Percentiles rank a stretch among this genome's conserved stretches.
Conservation (phyloP, 2,888 invertebrate genomes). For the Zele albiditarsus region DNA sequence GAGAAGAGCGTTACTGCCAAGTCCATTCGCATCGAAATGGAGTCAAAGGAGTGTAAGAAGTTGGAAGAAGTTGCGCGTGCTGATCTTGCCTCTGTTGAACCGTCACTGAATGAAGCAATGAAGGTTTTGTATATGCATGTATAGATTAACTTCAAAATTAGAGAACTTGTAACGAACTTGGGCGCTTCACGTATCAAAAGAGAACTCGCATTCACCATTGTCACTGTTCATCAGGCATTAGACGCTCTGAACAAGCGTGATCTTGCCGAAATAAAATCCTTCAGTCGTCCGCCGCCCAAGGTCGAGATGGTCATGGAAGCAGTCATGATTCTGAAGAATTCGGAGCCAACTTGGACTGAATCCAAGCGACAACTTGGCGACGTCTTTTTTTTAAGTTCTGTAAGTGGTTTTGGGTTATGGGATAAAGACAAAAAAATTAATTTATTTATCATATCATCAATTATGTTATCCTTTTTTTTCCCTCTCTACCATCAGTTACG, state of each 20-base stretch:
- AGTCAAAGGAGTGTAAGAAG: slow-evolving; percentile 86
- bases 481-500: slow-evolving; percentile 75
- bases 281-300: slow-evolving; percentile 88
- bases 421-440: slow-evolving; percentile 6
- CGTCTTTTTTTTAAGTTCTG: slow-evolving; percentile 82
- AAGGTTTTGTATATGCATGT: slow-evolving; percentile 65
- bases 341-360: slow-evolving; percentile 90
- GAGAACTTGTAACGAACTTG: no score
- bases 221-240: slow-evolving; percentile 75
- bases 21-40: slow-evolving; percentile 83
- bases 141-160: no score
- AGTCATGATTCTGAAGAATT: slow-evolving; percentile 85
- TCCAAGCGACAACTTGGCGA: slow-evolving; percentile 90
- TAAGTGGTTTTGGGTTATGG: slow-evolving; percentile 48
- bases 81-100: slow-evolving; percentile 90
- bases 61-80: slow-evolving; percentile 87
- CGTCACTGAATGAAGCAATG: slow-evolving; percentile 89
- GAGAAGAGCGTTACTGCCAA: slow-evolving; percentile 83
- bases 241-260: slow-evolving; percentile 90
- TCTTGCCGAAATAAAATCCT: slow-evolving; percentile 92
- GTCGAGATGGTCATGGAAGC: slow-evolving; percentile 94
- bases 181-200: no score
- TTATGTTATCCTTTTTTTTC: slow-evolving; percentile 2
- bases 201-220: neutral
- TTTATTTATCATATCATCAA: neutral